Percentiles rank a stretch among this genome's conserved stretches.
Evolutionary conservation across 2,113 vertebrate genomes (phyloP).

Genomic region (Sinocyclocheilus anophthalmus): DNA sequence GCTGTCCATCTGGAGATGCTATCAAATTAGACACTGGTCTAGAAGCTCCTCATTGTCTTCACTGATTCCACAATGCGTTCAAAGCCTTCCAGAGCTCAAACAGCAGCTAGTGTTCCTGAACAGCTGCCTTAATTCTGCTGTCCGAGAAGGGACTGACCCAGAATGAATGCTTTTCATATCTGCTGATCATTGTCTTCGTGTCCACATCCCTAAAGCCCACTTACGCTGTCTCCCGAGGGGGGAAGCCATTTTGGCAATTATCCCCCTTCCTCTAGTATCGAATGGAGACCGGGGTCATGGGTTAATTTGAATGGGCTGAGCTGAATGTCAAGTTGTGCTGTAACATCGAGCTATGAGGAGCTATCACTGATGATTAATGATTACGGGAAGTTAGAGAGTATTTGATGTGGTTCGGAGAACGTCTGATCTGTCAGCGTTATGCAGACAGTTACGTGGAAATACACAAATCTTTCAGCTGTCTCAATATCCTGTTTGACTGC

Average conservation of each 20-base stretch:
- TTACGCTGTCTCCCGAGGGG: conserved; percentile 19
- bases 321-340: conserved; percentile 36
- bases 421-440: background rate
- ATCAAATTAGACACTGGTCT: conserved; percentile 41
- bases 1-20: conserved; percentile 41
- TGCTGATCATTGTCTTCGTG: conserved; percentile 27
- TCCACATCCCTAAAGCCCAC: conserved; percentile 36
- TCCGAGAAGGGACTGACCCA: background rate
- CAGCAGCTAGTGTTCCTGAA: conserved; percentile 34
- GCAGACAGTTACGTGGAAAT: background rate
- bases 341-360: conserved; percentile 26
- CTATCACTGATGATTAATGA: conserved; percentile 30
- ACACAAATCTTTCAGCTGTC: conserved; percentile 11
- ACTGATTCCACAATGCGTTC: conserved; percentile 35
- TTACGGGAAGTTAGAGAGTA: conserved; percentile 40
- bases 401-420: conserved; percentile 18
- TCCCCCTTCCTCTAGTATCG: conserved; percentile 33
- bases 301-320: conserved; percentile 30
- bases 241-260: conserved; percentile 25
- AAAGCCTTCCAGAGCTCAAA: conserved; percentile 30
- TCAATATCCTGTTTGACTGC: conserved; percentile 27
- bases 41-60: conserved; percentile 28
- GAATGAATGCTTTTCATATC: conserved; percentile 45
- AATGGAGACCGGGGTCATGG: conserved; percentile 33
- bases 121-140: conserved; percentile 13